Evolutionary conservation across 2,113 vertebrate species (phyloP).

Genomic region (Varanus salvator): DNA sequence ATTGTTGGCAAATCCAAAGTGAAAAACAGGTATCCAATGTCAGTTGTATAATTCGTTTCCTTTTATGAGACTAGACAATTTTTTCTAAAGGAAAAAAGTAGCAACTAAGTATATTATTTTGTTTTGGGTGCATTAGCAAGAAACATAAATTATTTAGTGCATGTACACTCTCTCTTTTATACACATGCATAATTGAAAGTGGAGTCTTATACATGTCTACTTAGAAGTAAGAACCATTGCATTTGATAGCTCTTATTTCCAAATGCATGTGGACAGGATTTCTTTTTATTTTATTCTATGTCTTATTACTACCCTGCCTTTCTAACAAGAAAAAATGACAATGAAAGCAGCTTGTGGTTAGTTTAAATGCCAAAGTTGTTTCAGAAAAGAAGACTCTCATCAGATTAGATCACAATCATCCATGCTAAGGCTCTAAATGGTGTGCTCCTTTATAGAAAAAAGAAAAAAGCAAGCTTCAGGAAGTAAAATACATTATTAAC

Average conservation of each 20-base stretch:
- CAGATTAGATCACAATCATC: background rate
- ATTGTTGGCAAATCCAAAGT: background rate
- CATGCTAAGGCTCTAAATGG: slow-evolving; percentile 23
- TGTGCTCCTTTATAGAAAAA: background rate
- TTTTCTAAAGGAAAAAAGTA: rapidly evolving
- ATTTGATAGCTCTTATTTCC: no score
- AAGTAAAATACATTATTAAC: slow-evolving; percentile 11
- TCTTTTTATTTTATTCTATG: no score
- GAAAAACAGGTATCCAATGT: background rate
- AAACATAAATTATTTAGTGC: background rate
- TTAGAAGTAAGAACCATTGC: background rate
- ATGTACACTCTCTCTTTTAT: background rate
- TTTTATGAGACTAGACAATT: background rate
- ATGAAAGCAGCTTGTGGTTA: no score
- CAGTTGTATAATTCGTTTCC: background rate
- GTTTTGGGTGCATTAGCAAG: background rate
- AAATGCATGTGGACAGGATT: no score
- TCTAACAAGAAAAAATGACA: no score
- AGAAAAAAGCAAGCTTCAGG: background rate
- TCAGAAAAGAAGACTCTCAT: slow-evolving; percentile 14
- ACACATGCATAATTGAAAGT: background rate
- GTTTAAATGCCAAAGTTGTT: slow-evolving; percentile 8
- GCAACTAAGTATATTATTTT: background rate
- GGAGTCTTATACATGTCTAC: background rate
- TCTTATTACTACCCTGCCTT: no score